phyloP scores from a whole-genome alignment of 2,888 invertebrate genomes.

The Amphipyra tragopoginis region DNA sequence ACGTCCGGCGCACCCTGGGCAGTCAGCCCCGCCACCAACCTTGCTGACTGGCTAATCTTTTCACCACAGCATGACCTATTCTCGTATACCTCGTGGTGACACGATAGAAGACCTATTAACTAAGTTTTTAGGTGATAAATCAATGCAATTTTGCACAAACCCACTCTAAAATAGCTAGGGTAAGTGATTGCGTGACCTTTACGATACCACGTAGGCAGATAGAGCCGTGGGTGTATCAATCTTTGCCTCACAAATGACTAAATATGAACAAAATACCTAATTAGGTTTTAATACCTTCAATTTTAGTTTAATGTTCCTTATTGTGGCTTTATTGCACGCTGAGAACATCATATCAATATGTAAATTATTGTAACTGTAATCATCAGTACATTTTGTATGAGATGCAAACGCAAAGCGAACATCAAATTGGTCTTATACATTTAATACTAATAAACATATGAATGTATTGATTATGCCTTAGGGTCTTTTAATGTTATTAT shows the following conservation, averaged over 20 bases:
- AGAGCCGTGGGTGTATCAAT: slow-evolving; percentile 49
- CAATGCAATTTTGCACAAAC: slow-evolving; percentile 19
- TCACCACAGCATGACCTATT: too few species aligned
- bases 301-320: slow-evolving; percentile 23
- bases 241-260: slow-evolving; percentile 33
- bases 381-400: slow-evolving; percentile 11
- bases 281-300: slow-evolving; percentile 40
- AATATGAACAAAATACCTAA: slow-evolving; percentile 39
- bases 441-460: slow-evolving; percentile 27
- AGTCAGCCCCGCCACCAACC: too few species aligned
- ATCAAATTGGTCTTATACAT: slow-evolving; percentile 13
- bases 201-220: slow-evolving; percentile 43
- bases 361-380: slow-evolving; percentile 32
- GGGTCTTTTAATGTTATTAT: slow-evolving; percentile 10
- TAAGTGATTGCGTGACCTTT: slow-evolving; percentile 49
- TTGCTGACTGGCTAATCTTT: too few species aligned
- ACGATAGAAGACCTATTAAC: too few species aligned
- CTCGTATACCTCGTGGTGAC: too few species aligned
- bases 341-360: slow-evolving; percentile 46
- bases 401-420: slow-evolving; percentile 13
- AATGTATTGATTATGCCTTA: slow-evolving; percentile 15
- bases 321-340: slow-evolving; percentile 34
- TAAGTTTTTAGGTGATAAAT: too few species aligned
- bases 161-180: slow-evolving; percentile 31
- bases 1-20: too few species aligned